Conservation (phyloP, 2,113 vertebrate genomes). For the Eurypyga helias region DNA sequence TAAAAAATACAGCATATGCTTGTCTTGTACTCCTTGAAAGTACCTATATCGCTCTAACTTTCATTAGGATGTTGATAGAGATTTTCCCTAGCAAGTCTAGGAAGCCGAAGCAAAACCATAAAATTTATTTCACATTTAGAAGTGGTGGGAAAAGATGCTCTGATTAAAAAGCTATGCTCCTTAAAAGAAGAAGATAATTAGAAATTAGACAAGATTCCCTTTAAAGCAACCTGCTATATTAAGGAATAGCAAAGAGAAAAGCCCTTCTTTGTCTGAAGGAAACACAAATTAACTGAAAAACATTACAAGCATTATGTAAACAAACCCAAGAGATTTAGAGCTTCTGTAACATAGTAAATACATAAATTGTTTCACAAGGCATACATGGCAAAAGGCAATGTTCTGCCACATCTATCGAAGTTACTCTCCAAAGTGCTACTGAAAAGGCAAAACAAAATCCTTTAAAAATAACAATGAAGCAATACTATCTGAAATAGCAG, state of each 20-base stretch:
- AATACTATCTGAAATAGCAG: not conserved
- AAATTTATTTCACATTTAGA: not conserved
- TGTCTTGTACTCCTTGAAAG: not conserved
- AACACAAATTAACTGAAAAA: slow-evolving; percentile 22
- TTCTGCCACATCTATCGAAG: not conserved
- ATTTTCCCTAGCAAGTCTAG: not conserved
- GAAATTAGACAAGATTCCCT: not conserved
- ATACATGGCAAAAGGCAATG: not conserved
- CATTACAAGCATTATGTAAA: slow-evolving; percentile 25
- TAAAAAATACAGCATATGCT: not conserved
- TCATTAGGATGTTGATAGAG: not conserved
- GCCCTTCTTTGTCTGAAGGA: not conserved
- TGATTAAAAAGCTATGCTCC: not conserved
- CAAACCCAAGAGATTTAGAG: slow-evolving; percentile 37
- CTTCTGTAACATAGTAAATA: slow-evolving; percentile 21
- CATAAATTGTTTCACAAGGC: not conserved
- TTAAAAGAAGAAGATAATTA: not conserved
- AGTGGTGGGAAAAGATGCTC: not conserved
- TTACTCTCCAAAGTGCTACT: slow-evolving; percentile 19
- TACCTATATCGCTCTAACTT: not conserved
- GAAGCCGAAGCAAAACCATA: not conserved
- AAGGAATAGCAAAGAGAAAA: not conserved
- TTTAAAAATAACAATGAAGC: not conserved
- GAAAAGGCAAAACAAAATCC: not conserved
- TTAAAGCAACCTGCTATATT: slow-evolving; percentile 11